Percentiles rank a stretch among this genome's conserved stretches.
Conservation (phyloP, 2,797 vertebrate genomes). For the Mormyrus hasselquistii region DNA sequence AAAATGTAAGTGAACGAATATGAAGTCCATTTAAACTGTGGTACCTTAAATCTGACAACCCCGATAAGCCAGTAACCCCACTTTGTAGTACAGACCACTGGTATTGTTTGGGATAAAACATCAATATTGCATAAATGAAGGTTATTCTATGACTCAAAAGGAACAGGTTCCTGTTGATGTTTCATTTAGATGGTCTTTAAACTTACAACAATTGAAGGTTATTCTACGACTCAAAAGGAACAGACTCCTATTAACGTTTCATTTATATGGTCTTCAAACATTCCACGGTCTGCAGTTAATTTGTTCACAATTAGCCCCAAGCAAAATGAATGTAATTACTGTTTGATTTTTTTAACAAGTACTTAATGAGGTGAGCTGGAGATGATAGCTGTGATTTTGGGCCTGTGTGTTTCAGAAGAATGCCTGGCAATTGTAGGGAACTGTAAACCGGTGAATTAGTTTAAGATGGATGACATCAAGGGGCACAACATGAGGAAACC, state of each 20-base stretch:
- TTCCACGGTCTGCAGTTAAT: not conserved
- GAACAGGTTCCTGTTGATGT: not conserved
- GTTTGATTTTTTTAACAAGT: constrained; percentile 11
- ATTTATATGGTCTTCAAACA: not conserved
- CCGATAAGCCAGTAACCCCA: too few relatives aligned
- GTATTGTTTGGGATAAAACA: not conserved
- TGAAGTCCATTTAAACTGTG: too few relatives aligned
- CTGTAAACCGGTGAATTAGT: not conserved
- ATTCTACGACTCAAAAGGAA: not conserved
- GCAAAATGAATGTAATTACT: constrained; percentile 2
- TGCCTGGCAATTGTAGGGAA: not conserved
- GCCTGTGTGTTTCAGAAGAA: not conserved
- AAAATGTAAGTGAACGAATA: too few relatives aligned
- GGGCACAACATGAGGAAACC: not conserved
- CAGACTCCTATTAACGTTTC: not conserved
- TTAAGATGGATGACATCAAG: not conserved
- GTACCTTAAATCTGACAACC: too few relatives aligned
- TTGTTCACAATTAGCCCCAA: constrained; percentile 1
- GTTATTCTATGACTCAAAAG: not conserved
- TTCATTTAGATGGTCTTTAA: not conserved
- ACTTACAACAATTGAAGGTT: not conserved
- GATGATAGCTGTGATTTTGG: not conserved
- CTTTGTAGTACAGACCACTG: not conserved
- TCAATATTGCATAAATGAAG: not conserved
- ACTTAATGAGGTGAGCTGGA: not conserved